These are phyloP conservation scores for Ophion obscuratus DNA, from an alignment of 2,888 invertebrate genomes.

Conservation along the genomic window DNA sequence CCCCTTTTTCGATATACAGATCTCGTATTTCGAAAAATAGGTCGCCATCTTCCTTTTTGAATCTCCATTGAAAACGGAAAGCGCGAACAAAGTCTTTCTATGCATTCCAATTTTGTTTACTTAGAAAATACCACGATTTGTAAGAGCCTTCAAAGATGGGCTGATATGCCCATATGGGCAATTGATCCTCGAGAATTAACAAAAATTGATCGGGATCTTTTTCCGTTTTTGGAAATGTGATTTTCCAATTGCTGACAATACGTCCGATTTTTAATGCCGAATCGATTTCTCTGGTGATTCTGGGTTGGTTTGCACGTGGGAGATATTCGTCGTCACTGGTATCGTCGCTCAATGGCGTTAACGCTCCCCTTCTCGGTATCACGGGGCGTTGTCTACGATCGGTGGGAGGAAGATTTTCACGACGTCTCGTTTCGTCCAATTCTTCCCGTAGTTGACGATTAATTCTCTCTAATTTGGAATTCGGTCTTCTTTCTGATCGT, in stretches of 20 bases:
- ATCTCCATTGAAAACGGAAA: conserved; percentile 57
- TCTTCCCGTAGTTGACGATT: neutral
- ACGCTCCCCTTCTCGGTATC: conserved; percentile 11
- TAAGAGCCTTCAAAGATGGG: conserved; percentile 20
- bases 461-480: neutral
- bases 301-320: neutral
- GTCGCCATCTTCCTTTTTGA: conserved; percentile 50
- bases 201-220: conserved; percentile 58
- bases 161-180: conserved; percentile 57
- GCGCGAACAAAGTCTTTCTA: conserved; percentile 54
- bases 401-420: neutral
- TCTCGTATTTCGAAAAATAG: conserved; percentile 48
- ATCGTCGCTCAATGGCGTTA: neutral
- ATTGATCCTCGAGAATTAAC: conserved; percentile 47
- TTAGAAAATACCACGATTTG: conserved; percentile 26
- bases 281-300: conserved; percentile 23
- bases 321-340: neutral
- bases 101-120: conserved; percentile 38
- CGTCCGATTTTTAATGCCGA: conserved; percentile 53
- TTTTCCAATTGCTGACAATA: conserved; percentile 59
- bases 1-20: conserved; percentile 50
- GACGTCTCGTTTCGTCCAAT: neutral
- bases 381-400: conserved; percentile 1
- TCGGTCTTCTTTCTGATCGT: neutral
- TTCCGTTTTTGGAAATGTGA: conserved; percentile 52